phyloP scores from a whole-genome alignment of 2,113 vertebrate species.

The Semnornis frantzii region DNA sequence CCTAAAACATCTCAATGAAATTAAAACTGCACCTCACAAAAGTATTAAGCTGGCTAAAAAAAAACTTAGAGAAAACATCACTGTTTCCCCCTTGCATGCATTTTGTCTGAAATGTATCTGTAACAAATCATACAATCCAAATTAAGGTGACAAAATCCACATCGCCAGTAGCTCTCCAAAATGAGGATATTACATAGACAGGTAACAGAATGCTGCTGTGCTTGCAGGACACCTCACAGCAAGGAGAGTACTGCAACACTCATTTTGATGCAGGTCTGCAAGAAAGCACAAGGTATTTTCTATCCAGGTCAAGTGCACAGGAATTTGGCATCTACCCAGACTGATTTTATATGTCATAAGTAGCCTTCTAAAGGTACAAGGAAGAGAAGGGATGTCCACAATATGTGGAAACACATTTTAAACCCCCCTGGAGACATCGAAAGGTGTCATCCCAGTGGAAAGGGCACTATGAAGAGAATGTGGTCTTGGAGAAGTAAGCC shows the following conservation, averaged over 20 bases:
- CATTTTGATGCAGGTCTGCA: background rate
- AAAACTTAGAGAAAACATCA: background rate
- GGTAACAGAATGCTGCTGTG: background rate
- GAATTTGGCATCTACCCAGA: background rate
- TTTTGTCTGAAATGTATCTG: background rate
- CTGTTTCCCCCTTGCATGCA: background rate
- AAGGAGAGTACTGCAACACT: background rate
- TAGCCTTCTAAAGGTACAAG: background rate
- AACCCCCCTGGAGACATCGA: background rate
- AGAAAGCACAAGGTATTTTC: background rate
- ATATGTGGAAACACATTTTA: background rate
- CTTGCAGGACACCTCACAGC: background rate
- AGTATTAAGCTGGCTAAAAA: background rate
- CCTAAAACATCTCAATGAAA: background rate
- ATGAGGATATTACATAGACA: background rate
- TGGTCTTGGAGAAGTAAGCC: background rate
- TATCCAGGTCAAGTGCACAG: background rate
- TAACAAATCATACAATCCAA: background rate
- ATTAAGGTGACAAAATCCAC: background rate
- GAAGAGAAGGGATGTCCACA: background rate
- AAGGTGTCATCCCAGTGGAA: background rate
- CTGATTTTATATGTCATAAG: background rate
- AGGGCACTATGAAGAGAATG: background rate
- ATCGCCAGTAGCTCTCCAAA: background rate
- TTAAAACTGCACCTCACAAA: background rate